A percentile compares a stretch with the other conserved stretches of the same genome.
phyloP scores from a whole-genome alignment of 1,140 invertebrate genomes.

The Diabrotica virgifera region DNA sequence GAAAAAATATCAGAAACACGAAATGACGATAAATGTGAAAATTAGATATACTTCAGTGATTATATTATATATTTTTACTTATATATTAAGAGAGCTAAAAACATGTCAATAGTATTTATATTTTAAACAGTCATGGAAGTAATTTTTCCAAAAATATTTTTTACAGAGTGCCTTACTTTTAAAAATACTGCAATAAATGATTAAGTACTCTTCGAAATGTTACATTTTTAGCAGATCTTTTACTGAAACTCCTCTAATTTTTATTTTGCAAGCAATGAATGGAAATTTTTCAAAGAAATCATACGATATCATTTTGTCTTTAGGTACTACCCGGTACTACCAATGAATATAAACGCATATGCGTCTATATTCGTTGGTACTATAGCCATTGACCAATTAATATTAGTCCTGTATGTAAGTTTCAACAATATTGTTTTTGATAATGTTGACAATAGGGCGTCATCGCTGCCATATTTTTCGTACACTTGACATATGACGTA shows the following conservation, averaged over 20 bases:
- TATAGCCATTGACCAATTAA: too few species aligned
- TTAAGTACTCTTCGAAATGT: neutral
- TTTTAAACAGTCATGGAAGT: constrained; percentile 29
- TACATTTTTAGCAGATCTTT: constrained; percentile 12
- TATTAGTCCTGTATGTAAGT: too few species aligned
- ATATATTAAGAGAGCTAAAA: constrained; percentile 33
- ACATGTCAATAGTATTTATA: constrained; percentile 32
- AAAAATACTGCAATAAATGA: neutral
- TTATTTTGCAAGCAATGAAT: neutral
- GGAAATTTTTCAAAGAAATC: too few species aligned
- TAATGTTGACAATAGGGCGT: too few species aligned
- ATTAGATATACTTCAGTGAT: constrained; percentile 32
- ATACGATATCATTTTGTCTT: too few species aligned
- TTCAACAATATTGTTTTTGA: too few species aligned
- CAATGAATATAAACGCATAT: too few species aligned
- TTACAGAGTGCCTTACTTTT: constrained; percentile 3
- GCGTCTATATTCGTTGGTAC: too few species aligned
- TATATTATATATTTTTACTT: constrained; percentile 27
- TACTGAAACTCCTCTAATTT: neutral
- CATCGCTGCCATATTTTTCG: too few species aligned
- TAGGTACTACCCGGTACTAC: too few species aligned
- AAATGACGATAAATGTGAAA: constrained; percentile 33
- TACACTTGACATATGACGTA: too few species aligned
- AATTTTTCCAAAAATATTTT: constrained; percentile 21
- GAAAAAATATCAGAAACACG: constrained; percentile 22